Conservation (phyloP, 37 sponge, comb jelly and placozoan species). For the Halisarca cf. caerulea region DNA sequence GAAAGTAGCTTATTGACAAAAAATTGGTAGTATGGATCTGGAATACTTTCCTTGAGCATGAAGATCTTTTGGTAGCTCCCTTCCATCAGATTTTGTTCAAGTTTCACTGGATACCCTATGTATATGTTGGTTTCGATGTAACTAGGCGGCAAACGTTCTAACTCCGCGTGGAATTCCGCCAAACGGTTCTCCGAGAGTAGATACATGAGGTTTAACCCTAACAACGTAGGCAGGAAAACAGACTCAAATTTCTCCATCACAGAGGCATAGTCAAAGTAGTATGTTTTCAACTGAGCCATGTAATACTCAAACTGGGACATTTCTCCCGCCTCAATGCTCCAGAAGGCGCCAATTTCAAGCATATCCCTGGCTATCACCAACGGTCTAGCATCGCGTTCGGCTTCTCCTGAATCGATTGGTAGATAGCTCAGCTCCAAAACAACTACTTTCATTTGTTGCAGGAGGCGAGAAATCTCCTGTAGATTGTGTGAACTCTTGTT, state of each 20-base stretch:
- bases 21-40: slow-evolving; percentile 83
- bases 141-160: slow-evolving; percentile 75
- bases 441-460: slow-evolving; percentile 59
- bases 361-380: slow-evolving; percentile 78
- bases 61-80: slow-evolving; percentile 97
- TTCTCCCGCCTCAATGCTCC: slow-evolving; percentile 88
- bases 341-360: slow-evolving; percentile 94
- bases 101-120: slow-evolving; percentile 83
- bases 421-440: slow-evolving; percentile 64
- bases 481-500: slow-evolving; percentile 40
- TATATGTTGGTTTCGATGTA: slow-evolving; percentile 83
- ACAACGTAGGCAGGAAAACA: slow-evolving; percentile 77
- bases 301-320: slow-evolving; percentile 90
- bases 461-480: slow-evolving; percentile 29
- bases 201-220: slow-evolving; percentile 90
- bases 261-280: slow-evolving; percentile 86
- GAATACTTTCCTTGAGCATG: slow-evolving; percentile 85
- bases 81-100: slow-evolving; percentile 98
- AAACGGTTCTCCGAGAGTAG: slow-evolving; percentile 89
- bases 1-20: slow-evolving; percentile 89
- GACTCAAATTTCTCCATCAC: slow-evolving; percentile 65
- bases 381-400: slow-evolving; percentile 37
- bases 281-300: slow-evolving; percentile 90
- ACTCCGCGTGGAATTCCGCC: slow-evolving; percentile 96
- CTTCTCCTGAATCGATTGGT: slow-evolving; percentile 46